Evolutionary conservation across 2,797 vertebrate genomes (phyloP), one percentile per base, ranked within the genome.

Genomic region (Chelidonichthys spinosus): DNA sequence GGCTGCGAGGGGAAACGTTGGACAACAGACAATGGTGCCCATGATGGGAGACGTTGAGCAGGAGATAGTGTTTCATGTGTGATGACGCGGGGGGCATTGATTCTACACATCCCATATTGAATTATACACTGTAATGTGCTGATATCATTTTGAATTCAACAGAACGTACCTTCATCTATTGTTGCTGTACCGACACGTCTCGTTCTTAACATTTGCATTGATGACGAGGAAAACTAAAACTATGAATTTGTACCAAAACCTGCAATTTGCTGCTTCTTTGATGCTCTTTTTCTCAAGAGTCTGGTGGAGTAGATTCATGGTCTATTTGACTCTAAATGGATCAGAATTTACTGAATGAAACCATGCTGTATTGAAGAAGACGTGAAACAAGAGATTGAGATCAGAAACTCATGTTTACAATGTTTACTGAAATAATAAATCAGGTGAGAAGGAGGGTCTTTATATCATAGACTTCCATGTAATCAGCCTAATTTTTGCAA

Each of bases 1-100:
- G 67, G 74, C 82, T 76, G 70, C 17, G 11, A 68, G 78, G 74
- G 33, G 78, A 85, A 83, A 75, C 73, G 83, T 72, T 55, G 47
- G 37, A 78, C 76, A 76, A 84, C 78, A 83, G 79, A 81, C 59
- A 81, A 75, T 58, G 58, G 18, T 66, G 54, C 42, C 58, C 56
- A 55, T 53, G 44, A 72, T n/a, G 18, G 39, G 42, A 76, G 54
- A 18, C 35, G 69, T 76, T 49, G 25, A 63, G 49, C 5, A 56
- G 32, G 13, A 2, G 54, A 67, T 50, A 47, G 17, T 6, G 44
- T 74, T 76, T 63, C 44, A 47, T 18, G 50, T 61, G 1, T 63
- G 33, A 52, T 63, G n/a, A 25, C 53, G 18, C 42, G 14, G 11
- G 11, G 35, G 39, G 59, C 0, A n/a, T 40, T 17, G 11, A 17